Evolutionary conservation across 2,888 invertebrate species (phyloP).

Genomic region (Eulithis prunata): DNA sequence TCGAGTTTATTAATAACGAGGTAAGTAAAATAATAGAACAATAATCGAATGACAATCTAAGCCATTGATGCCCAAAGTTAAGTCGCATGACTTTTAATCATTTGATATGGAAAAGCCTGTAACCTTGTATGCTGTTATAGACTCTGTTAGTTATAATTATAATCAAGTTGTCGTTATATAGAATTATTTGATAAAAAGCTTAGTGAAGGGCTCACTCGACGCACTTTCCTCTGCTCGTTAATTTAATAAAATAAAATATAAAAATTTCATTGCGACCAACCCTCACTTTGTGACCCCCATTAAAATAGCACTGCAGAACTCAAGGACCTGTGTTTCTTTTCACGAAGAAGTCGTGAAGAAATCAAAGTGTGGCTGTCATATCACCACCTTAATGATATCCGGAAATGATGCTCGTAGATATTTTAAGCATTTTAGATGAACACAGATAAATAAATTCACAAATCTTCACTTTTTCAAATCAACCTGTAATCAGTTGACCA

Average conservation of each 20-base stretch:
- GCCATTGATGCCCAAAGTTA: too few relatives aligned
- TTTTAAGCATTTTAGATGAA: too few relatives aligned
- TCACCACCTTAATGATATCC: constrained; percentile 27
- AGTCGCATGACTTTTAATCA: too few relatives aligned
- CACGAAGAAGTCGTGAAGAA: constrained; percentile 51
- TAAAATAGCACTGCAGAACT: constrained; percentile 59
- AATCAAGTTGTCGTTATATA: constrained; percentile 9
- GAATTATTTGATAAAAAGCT: constrained; percentile 41
- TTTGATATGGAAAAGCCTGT: too few relatives aligned
- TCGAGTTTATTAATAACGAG: too few relatives aligned
- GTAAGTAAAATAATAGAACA: too few relatives aligned
- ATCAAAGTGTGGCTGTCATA: constrained; percentile 40
- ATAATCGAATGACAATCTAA: too few relatives aligned
- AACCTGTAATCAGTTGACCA: too few relatives aligned
- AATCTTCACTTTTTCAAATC: too few relatives aligned
- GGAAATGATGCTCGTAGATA: too few relatives aligned
- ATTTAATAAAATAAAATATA: constrained; percentile 68
- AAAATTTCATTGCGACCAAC: constrained; percentile 65
- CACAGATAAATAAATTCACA: too few relatives aligned
- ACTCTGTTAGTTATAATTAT: neutral
- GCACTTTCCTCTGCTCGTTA: constrained; percentile 58
- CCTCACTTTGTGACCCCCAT: constrained; percentile 52
- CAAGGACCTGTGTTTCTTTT: constrained; percentile 53
- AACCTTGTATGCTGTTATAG: too few relatives aligned
- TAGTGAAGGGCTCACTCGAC: constrained; percentile 47